Conservation (phyloP, 2,113 vertebrate genomes). For the Capreolus pygargus region DNA sequence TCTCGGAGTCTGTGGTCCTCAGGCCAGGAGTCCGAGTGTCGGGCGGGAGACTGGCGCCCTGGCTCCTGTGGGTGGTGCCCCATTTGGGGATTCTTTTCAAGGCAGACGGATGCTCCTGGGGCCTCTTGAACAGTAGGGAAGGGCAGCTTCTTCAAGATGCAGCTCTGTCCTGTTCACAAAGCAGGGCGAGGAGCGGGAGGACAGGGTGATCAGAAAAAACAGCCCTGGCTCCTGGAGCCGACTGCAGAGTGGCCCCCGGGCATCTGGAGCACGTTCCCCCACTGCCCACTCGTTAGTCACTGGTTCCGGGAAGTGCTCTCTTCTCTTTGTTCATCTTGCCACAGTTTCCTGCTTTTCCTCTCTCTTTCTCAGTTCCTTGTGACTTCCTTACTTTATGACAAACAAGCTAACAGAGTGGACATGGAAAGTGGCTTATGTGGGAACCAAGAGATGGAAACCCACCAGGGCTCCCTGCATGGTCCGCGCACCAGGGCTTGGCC, state of each 20-base stretch:
- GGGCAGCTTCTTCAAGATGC: not conserved
- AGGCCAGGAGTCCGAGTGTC: not conserved
- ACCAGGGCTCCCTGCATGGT: not conserved
- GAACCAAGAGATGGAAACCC: not conserved
- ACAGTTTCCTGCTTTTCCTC: not conserved
- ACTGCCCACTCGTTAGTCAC: fast-evolving
- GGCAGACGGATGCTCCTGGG: fast-evolving
- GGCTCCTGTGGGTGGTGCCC: not conserved
- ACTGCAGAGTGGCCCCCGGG: not conserved
- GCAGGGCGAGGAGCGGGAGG: not conserved
- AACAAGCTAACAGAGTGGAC: not conserved
- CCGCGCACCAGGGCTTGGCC: fast-evolving
- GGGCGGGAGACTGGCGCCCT: not conserved
- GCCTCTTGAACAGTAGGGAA: not conserved
- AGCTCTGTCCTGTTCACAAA: not conserved
- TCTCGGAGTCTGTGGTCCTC: not conserved
- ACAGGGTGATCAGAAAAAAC: not conserved
- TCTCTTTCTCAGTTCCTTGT: not conserved
- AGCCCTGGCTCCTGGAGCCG: not conserved
- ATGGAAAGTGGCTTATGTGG: not conserved
- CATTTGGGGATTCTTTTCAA: not conserved
- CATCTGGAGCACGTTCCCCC: fast-evolving
- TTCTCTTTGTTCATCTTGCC: not conserved
- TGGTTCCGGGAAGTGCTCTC: fast-evolving
- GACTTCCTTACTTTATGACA: not conserved